Evolutionary conservation across 2,888 invertebrate species (phyloP), one percentile per base, ranked within the genome.

Genomic region (Gymnocheta viridis): DNA sequence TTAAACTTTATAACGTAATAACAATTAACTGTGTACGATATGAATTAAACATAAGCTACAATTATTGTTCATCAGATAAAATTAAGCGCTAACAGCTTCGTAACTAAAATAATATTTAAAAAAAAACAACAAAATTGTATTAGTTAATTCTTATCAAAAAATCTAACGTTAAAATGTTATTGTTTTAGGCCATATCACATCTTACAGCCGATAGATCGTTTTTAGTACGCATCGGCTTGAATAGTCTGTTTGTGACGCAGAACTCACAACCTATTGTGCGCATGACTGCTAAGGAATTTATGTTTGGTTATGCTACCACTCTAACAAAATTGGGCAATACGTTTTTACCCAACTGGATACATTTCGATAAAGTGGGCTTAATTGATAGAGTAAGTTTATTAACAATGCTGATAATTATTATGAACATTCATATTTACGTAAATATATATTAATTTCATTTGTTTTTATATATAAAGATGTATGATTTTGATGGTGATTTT

Each of bases 251-350:
- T 66, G 89, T 93, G 1, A 93, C 95, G 76, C 95, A 96, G 0
- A 93, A 95, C 41, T 93, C 95, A 3, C 92, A 94, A 86, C 96
- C 97, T 0, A 92, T 98, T 22, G 94, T 95, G 4, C 92, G 93
- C 88, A 96, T 97, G 95, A 96, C 96, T 0, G 97, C 97, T 0
- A 94, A 92, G 83, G 97, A 97, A 90, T 96, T 97, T 91, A 96
- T 98, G 96, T 97, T 97, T 92, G 97, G 97, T 0, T 97, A 96
- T 92, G 92, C 95, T 86, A 96, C 96, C n/a, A 93, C 96, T 3
- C 92, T 98, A 78, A 95, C 98, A 91, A 95, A 96, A 1, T 91
- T 98, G 72, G 97, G 97, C 0, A 96, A 97, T 91, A 95, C 95
- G 19, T 94, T 97, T 87, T 92, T 97, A 92, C 96, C 97, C 0